Evolutionary conservation across 2,113 vertebrate genomes (phyloP).

Genomic region (Cryptomyrus ogoouensis): DNA sequence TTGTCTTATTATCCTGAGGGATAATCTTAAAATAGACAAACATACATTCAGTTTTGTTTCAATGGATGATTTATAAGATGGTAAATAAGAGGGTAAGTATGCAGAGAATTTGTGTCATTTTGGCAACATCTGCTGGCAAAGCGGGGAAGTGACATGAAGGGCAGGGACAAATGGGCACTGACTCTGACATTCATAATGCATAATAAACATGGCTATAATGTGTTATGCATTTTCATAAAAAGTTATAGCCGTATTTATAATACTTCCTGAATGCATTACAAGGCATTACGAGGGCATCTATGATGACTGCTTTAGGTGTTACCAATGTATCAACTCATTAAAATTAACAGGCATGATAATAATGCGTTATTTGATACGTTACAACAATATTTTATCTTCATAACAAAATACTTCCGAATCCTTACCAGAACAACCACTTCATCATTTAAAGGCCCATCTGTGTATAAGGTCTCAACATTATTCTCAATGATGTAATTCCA

Average conservation of each 20-base stretch:
- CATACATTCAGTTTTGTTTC: background rate
- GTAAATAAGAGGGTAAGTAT: background rate
- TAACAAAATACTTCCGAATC: conserved; percentile 6
- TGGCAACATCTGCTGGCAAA: background rate
- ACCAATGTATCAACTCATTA: background rate
- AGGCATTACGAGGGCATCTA: too few species aligned
- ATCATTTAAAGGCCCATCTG: conserved; percentile 83
- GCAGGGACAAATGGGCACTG: too few species aligned
- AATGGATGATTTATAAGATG: background rate
- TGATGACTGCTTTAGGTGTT: too few species aligned
- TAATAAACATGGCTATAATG: too few species aligned
- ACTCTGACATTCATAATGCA: too few species aligned
- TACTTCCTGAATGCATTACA: too few species aligned
- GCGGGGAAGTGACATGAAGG: too few species aligned
- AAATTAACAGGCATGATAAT: background rate
- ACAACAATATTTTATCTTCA: background rate
- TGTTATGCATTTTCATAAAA: too few species aligned
- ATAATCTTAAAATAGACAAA: conserved; percentile 68
- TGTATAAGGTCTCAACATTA: conserved; percentile 79
- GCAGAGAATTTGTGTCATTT: background rate
- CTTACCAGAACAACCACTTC: conserved; percentile 87
- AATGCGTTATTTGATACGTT: background rate
- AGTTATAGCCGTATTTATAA: too few species aligned
- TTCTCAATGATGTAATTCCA: conserved; percentile 90
- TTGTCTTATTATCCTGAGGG: conserved; percentile 84